Base-by-base conservation (phyloP, 2,113 vertebrate genomes). In the Scopus umbretta region DNA sequence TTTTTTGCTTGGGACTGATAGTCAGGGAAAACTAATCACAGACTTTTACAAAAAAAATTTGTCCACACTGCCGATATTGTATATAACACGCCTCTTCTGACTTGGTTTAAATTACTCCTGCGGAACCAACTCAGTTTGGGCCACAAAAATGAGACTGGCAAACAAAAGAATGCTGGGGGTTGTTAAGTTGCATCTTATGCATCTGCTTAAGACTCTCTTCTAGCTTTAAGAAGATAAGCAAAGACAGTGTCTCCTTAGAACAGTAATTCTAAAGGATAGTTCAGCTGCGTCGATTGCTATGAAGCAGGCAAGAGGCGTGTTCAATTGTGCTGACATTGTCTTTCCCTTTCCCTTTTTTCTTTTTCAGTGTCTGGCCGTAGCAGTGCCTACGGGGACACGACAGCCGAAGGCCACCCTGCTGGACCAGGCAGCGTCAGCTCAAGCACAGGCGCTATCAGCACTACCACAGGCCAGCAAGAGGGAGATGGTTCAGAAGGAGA, bases 381-480 rank as follows among this genome's bases (percentile, higher is more conserved):
- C 95, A 99, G 99, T 55, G 99, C 99, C 7, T 99, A 99, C 4
- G 99, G 99, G 4, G 99, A 99, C 95, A 98, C 98, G 0, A 83
- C 99, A 7, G 99, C 98, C 0, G 99, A 99, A 94, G 99, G 99
- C 5, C 99, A 99, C 80, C 98, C 99, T 1, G 98, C 99, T 1
- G 99, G 99, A 34, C 99, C 99, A 7, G 99, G 99, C 91, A 99
- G 99, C 3, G 97, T 99, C 96, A 99, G 99, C 96, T 99, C 99
- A 40, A 99, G 99, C 98, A 99, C 99, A 0, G 99, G 99, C 0
- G 99, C 99, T 53, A 99, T 99, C 97, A 99, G 99, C 97, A 99
- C 99, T 83, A 98, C 99, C 88, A 99, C 99, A 2, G 99, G 99
- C 61, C 99, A 99, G 96, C 99, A 99, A 94, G 99, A 99, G 93